phyloP scores from a whole-genome alignment of 2,797 vertebrate species.

The Lepus oiostolus region DNA sequence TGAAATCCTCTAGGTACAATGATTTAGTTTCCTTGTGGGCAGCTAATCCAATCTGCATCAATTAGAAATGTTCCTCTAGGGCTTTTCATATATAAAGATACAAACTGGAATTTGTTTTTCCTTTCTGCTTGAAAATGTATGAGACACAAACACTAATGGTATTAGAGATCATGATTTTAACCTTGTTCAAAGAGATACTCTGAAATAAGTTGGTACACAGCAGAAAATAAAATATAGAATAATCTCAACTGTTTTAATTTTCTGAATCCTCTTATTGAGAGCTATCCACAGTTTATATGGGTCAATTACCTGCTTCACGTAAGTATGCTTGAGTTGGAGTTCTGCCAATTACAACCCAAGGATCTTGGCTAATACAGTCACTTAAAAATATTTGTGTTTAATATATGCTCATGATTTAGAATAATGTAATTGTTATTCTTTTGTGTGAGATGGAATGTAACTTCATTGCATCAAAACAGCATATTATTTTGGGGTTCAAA shows the following conservation, averaged over 20 bases:
- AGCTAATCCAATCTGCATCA: not conserved
- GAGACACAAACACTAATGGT: not conserved
- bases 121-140: not conserved
- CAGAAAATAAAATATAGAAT: not conserved
- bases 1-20: not conserved
- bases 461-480: not conserved
- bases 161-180: conserved; percentile 20
- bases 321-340: conserved; percentile 31
- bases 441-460: not conserved
- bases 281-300: not conserved
- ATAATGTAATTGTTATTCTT: not conserved
- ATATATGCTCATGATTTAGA: not conserved
- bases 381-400: conserved; percentile 21
- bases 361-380: not conserved
- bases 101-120: not conserved
- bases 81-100: not conserved
- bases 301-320: not conserved
- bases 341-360: conserved; percentile 43
- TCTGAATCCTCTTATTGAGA: not conserved
- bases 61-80: not conserved
- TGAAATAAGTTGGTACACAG: not conserved
- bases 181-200: not conserved
- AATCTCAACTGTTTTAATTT: conserved; percentile 13
- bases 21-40: not conserved
- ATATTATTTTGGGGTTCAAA: not conserved